Base-by-base conservation (phyloP, 2,113 vertebrate species). In the Hemiprocne comata region DNA sequence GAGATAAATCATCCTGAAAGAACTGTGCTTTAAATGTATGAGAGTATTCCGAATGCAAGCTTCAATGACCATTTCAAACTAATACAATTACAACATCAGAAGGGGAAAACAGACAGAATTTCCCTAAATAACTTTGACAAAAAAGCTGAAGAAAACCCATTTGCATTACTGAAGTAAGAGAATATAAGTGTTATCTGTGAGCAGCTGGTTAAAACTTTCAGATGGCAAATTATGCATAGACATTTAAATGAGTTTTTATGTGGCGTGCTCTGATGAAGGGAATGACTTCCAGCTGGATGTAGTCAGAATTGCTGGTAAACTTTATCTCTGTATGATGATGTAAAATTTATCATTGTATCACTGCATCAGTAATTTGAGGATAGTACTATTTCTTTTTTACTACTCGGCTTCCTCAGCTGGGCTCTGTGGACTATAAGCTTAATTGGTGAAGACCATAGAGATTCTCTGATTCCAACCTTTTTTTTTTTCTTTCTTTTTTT, bases 201-300 rank as follows among this genome's bases (percentile, higher is more conserved):
- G 88, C 95, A 97, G 81, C 84, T 97, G 91, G 77, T 84, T 91
- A 73, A 95, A 97, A 91, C 64, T 91, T 97, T 97, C 87, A 95
- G 91, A 94, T 88, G 93, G 92, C 65, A 95, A 96, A 97, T 96
- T 93, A 96, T 93, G 72, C 91, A 91, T n/a, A 96, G 91, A 71
- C 51, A 95, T 96, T 97, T 94, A 95, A 96, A 96, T 93, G 90
- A 92, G 58, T 31, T 91, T 97, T 95, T 96, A 94, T 31, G 23
- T 61, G 54, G 50, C 61, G 61, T 76, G 62, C 69, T 95, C 61
- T 87, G 88, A 95, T 95, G 89, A 95, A 96, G 62, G 36, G 72
- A 95, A 94, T 84, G 46, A 94, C 87, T 96, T 94, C 88, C 94
- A 95, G 75, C 91, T 95, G 94, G 75, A 77, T 78, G 16, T 29